Base-by-base conservation (phyloP, 2,797 vertebrate genomes). In the Crypturellus tataupa region DNA sequence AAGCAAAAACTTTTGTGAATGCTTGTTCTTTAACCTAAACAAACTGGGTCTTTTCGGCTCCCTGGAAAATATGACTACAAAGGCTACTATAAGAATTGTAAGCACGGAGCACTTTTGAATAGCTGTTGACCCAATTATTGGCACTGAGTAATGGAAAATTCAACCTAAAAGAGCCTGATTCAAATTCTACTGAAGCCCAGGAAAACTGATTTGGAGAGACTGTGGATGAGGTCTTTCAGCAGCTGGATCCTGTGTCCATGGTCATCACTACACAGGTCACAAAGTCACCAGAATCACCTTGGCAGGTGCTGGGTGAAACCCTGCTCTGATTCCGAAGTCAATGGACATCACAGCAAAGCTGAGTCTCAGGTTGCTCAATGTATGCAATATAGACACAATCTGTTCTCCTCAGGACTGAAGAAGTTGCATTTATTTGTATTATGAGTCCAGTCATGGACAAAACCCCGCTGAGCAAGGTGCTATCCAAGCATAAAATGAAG, bases 401-500 rank as follows among this genome's bases (percentile, higher is more conserved):
- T 73, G 10, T 17, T 95, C 31, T 86, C 87, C 93, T 87, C 80
- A 88, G 89, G 91, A 39, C 12, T 60, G 56, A 93, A 93, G 89
- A 93, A 39, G 90, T 39, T 79, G 55, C n/a, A 72, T 94, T 95
- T 94, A 94, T 94, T 91, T 78, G 49, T 87, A 65, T 55, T 89
- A 85, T 49, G 70, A 94, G 27, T 53, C 77, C 87, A 90, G 56
- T 64, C 70, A 79, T 73, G 91, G 42, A 93, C 42, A 92, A 92
- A 96, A 94, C 56, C 39, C 82, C 87, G 94, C 80, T 81, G 87
- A 96, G 56, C 80, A 73, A 94, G 95, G 83, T 70, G 47, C 33
- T 91, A 86, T 89, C 94, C 83, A 86, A 86, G 90, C 94, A 84
- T 87, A 81, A 91, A 94, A 65, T 53, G 85, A 95, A 93, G 80